Evolutionary conservation across 2,888 invertebrate species (phyloP).

Genomic region (Callinectes sapidus): DNA sequence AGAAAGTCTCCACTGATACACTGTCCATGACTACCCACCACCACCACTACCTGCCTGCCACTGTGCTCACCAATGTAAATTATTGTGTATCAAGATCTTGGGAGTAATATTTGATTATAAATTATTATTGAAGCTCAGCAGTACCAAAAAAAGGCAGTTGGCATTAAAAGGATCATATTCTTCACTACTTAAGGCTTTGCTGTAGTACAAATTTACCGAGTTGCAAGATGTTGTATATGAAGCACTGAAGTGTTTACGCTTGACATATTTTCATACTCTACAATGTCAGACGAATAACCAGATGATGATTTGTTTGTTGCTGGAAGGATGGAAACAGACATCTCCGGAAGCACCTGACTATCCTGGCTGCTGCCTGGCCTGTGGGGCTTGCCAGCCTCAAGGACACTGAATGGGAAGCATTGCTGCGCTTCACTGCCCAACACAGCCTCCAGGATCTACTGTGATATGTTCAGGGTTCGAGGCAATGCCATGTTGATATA

Average conservation of each 20-base stretch:
- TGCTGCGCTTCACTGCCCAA: not conserved
- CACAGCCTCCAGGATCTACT: slow-evolving; percentile 6
- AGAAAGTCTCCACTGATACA: slow-evolving; percentile 9
- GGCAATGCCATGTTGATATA: slow-evolving; percentile 30
- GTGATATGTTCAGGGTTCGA: slow-evolving; percentile 16
- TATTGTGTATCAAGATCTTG: slow-evolving; percentile 23
- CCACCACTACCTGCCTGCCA: not conserved
- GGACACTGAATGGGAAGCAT: not conserved
- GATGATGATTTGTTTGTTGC: not conserved
- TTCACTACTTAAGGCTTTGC: slow-evolving; percentile 17
- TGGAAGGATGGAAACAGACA: not conserved
- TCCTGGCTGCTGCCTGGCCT: not conserved
- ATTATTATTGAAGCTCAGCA: slow-evolving; percentile 32
- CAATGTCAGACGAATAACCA: not conserved
- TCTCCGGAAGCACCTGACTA: not conserved
- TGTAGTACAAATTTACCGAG: not conserved
- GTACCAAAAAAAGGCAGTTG: slow-evolving; percentile 31
- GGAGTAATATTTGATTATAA: slow-evolving; percentile 21
- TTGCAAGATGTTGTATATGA: not conserved
- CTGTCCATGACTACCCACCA: not conserved
- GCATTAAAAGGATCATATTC: slow-evolving; percentile 8
- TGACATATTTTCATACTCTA: not conserved
- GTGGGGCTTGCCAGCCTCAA: not conserved
- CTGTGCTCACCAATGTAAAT: slow-evolving; percentile 1
- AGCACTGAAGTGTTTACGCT: not conserved